Base-by-base conservation (phyloP, 2,113 vertebrate genomes). In the Peromyscus leucopus region DNA sequence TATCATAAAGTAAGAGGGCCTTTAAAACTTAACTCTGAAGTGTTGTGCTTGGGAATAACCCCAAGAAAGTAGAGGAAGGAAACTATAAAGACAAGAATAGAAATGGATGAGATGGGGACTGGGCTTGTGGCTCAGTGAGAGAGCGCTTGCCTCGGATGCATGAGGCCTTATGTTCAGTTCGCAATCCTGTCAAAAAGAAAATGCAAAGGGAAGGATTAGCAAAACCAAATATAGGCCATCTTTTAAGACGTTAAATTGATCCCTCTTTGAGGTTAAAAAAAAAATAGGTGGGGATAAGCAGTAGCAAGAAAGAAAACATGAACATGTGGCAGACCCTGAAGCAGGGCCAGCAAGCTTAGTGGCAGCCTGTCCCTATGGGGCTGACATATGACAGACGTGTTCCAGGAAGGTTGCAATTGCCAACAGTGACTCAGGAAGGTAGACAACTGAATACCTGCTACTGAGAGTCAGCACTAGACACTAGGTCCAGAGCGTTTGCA, bases 241-340 rank as follows among this genome's bases (percentile, higher is more conserved):
- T 39, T 46, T 51, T 19, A 57, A 76, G 86, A 65, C 24, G 12
- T 13, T n/a, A 17, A n/a, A 22, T 1, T 0, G 31, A 65, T 31
- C 26, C 26, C 17, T 67, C 26, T 84, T 51, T 48, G 88, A 5
- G n/a, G 31, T 31, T n/a, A 10, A 59, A 83, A 59, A 82, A 33
- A 33, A 48, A 17, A 31, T 7, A 65, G 3, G 2, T 4, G 1
- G 1, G 46, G 9, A 48, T 1, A 7, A 6, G 51, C 59, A 4
- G 0, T 24, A 24, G 0, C 0, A 2, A 24, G 87, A 19, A 7
- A 0, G 3, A 24, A 5, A 26, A 0, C 5, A 4, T 0, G 7
- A 26, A 0, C 2, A 5, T 1, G 24, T 11, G 7, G 0, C 7
- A 36, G 84, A n/a, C 0, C 3, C 9, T 0, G 4, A 0, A 0